Evolutionary conservation across 2,888 invertebrate genomes (phyloP).

Genomic region (Copidosoma aretas): DNA sequence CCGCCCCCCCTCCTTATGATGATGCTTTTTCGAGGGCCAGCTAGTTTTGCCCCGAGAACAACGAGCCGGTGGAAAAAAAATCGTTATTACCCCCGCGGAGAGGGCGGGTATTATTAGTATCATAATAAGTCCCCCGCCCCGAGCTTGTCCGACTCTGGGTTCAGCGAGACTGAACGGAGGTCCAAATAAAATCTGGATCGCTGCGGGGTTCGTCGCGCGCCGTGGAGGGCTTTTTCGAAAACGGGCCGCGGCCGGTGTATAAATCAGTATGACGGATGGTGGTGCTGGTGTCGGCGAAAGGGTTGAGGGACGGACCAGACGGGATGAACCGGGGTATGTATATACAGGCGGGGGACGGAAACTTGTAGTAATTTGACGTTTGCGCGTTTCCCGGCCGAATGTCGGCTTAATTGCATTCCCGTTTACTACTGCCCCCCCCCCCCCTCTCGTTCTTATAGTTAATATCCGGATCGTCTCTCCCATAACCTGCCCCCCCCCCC

Average conservation of each 20-base stretch:
- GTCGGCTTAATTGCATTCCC: constrained; percentile 60
- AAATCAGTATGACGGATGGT: constrained; percentile 57
- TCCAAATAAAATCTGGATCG: too few relatives aligned
- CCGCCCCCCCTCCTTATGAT: constrained; percentile 2
- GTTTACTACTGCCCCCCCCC: constrained; percentile 42
- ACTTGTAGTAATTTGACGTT: constrained; percentile 55
- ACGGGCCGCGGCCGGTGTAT: constrained; percentile 32
- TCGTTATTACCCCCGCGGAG: too few relatives aligned
- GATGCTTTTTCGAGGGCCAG: background rate
- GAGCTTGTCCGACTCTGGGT: too few relatives aligned
- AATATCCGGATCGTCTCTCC: constrained; percentile 36
- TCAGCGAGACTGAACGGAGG: too few relatives aligned
- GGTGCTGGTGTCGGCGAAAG: background rate
- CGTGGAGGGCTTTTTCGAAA: too few relatives aligned
- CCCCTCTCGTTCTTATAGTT: constrained; percentile 49
- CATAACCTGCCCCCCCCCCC: background rate
- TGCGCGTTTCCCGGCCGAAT: constrained; percentile 52
- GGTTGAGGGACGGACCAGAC: constrained; percentile 1
- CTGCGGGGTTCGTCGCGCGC: too few relatives aligned
- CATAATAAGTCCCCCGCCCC: too few relatives aligned
- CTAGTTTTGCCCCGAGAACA: background rate
- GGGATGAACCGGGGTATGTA: too few relatives aligned
- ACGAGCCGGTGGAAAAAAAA: background rate
- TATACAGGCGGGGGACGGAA: constrained; percentile 31
- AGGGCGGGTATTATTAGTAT: too few relatives aligned